Base-by-base conservation (phyloP, 2,113 vertebrate species). In the Talpa occidentalis region DNA sequence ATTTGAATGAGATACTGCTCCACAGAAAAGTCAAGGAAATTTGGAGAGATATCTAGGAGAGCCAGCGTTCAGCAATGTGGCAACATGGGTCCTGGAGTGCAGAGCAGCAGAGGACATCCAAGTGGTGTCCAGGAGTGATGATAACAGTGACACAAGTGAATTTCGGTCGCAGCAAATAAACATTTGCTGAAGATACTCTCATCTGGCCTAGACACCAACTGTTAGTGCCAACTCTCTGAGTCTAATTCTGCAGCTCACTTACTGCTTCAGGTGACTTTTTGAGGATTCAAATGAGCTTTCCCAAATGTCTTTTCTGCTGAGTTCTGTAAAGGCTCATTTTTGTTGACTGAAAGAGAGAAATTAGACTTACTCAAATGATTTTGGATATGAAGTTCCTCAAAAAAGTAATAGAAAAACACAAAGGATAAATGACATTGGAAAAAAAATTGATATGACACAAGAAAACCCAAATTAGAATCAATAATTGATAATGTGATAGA, bases 161-260 rank as follows among this genome's bases (percentile, higher is more conserved):
- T 30, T 15, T 30, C 21, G 37, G 40, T 0, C 17, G 2, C 5
- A 9, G 0, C 1, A 4, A 7, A 14, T 4, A 19, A 3, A 2
- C 2, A 6, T 5, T 11, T 47, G 12, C 8, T 16, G 24, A 6
- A 19, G 40, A 21, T 22, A 2, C 1, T 10, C 17, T 54, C 8
- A 0, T 82, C 35, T 62, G 19, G 37, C 4, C 30, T 44, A 2
- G 5, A 2, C 9, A n/a, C 24, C 32, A 32, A 35, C 9, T 32
- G 8, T 30, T 35, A 5, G 2, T 59, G 32, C 54, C 30, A 66
- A 6, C 15, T 66, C 5, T 66, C 3, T n/a, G 16, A 42, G 2
- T 42, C 37, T 17, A 49, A 2, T 16, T 76, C 26, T 49, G 7
- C 8, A 19, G 2, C 3, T 3, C 19, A 74, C 1, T 64, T 11